Percentiles rank a stretch among this genome's conserved stretches.
These are phyloP conservation scores for Shinisaurus crocodilurus DNA, from an alignment of 2,113 vertebrate genomes.

Conservation along the genomic window DNA sequence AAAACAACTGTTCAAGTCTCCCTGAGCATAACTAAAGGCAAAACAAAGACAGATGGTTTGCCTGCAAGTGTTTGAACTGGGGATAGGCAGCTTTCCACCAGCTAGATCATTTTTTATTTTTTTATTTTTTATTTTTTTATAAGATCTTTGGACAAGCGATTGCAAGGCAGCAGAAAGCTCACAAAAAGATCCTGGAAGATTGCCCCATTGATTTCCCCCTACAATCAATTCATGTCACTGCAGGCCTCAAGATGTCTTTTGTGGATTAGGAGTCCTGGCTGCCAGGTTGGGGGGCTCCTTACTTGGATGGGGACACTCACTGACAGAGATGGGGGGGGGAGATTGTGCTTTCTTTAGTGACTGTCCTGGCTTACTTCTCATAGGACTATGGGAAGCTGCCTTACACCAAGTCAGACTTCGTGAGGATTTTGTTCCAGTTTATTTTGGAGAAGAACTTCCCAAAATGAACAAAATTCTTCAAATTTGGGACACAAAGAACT, in stretches of 20 bases:
- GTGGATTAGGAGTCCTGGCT: background rate
- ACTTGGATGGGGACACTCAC: background rate
- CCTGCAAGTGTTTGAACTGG: background rate
- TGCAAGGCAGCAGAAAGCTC: background rate
- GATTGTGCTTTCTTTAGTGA: background rate
- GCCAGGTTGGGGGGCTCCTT: background rate
- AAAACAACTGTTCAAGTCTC: background rate
- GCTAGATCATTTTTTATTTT: background rate
- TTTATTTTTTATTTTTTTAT: too few species aligned
- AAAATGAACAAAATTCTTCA: too few species aligned
- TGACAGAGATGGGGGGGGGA: background rate
- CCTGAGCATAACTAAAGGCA: conserved; percentile 3
- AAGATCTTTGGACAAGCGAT: background rate
- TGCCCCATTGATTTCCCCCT: background rate
- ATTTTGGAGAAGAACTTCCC: too few species aligned
- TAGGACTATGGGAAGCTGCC: too few species aligned
- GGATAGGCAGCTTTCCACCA: background rate
- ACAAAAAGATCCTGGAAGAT: background rate
- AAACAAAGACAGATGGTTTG: background rate
- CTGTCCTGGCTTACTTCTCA: too few species aligned
- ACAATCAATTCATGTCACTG: background rate
- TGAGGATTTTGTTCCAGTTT: too few species aligned
- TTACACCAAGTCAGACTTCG: too few species aligned
- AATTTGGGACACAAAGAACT: too few species aligned
- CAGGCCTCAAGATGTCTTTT: background rate